Evolutionary conservation across 53 echinoderm and acorn worm genomes (phyloP).

Genomic region (Holothuria scabra): DNA sequence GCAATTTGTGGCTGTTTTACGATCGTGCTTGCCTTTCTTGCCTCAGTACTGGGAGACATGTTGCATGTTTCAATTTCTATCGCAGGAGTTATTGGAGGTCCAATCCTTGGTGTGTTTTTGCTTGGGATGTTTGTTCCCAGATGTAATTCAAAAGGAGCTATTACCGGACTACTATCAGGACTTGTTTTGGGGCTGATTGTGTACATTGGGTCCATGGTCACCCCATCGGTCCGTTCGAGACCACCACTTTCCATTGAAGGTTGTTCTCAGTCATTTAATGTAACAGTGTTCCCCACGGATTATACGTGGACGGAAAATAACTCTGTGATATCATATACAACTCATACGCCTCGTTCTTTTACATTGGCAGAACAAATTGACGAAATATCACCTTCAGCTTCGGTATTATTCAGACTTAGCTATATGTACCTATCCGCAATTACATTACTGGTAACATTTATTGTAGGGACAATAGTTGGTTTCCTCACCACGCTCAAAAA

Average conservation of each 20-base stretch:
- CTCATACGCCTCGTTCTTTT: too few species aligned
- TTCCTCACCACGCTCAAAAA: too few species aligned
- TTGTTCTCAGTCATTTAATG: not conserved
- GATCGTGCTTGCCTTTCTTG: constrained; percentile 2
- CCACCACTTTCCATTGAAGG: not conserved
- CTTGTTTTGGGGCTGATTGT: not conserved
- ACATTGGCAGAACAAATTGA: too few species aligned
- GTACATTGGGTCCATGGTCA: constrained; percentile 1
- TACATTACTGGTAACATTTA: too few species aligned
- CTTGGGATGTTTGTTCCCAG: not conserved
- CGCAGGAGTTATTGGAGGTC: not conserved
- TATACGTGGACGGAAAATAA: too few species aligned
- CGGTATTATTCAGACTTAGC: too few species aligned
- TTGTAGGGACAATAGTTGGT: too few species aligned
- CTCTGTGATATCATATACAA: too few species aligned
- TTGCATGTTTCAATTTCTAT: not conserved
- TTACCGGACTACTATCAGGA: not conserved
- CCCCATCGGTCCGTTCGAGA: not conserved
- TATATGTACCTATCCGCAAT: too few species aligned
- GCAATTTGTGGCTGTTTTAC: not conserved
- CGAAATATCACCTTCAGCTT: too few species aligned
- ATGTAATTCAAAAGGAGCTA: constrained; percentile 5
- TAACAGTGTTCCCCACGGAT: not conserved
- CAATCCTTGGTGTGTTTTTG: not conserved
- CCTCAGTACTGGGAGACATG: constrained; percentile 6